These are phyloP conservation scores for Drosophila prolongata DNA, from an alignment of 2,888 invertebrate species.

Conservation along the genomic window DNA sequence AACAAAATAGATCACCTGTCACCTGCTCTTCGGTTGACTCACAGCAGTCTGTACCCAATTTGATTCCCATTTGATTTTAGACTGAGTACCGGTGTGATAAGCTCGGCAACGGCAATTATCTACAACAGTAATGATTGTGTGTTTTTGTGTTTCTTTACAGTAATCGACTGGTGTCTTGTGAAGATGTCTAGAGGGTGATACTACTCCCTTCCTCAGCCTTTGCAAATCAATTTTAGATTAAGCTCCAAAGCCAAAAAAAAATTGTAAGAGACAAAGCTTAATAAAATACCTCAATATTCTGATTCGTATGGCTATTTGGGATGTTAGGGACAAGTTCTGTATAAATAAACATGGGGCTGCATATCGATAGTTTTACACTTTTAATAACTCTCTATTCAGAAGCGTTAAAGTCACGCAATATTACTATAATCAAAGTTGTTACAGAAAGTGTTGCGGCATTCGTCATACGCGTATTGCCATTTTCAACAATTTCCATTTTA, in stretches of 20 bases:
- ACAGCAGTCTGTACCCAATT: constrained; percentile 29
- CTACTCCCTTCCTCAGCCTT: background rate
- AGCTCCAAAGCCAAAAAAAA: constrained; percentile 36
- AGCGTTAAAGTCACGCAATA: constrained; percentile 29
- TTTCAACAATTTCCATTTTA: constrained; percentile 23
- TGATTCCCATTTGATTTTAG: constrained; percentile 46
- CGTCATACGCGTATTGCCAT: constrained; percentile 29
- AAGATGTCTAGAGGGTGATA: constrained; percentile 32
- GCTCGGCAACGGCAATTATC: constrained; percentile 44
- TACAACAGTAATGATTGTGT: constrained; percentile 46
- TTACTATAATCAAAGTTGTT: constrained; percentile 18
- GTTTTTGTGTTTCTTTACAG: constrained; percentile 59
- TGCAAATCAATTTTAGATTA: constrained; percentile 40
- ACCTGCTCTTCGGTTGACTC: constrained; percentile 52
- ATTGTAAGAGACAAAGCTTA: constrained; percentile 1
- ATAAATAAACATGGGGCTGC: background rate
- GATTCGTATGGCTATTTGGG: background rate
- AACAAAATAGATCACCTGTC: constrained; percentile 42
- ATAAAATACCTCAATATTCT: constrained; percentile 17
- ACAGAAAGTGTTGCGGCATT: constrained; percentile 26
- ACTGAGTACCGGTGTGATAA: constrained; percentile 53
- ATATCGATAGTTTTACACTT: constrained; percentile 3
- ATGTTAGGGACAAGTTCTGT: background rate
- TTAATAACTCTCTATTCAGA: constrained; percentile 19
- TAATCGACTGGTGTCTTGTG: constrained; percentile 69